These are phyloP conservation scores for Chaitophorus viminalis DNA, from an alignment of 2,888 invertebrate genomes.

Conservation along the genomic window DNA sequence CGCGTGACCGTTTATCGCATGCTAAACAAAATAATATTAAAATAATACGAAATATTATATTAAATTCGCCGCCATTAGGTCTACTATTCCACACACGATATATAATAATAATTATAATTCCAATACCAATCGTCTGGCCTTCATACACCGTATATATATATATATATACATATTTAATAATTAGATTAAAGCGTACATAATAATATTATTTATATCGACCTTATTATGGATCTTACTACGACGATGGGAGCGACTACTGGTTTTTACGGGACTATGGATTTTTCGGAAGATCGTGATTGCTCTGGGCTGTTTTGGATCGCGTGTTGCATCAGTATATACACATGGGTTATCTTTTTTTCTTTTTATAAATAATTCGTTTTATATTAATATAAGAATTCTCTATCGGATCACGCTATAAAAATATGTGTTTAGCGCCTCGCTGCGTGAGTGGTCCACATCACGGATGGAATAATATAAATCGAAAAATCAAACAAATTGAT, in stretches of 20 bases:
- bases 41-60: not conserved
- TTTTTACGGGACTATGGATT: constrained; percentile 46
- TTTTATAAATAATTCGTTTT: constrained; percentile 49
- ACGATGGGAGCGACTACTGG: constrained; percentile 59
- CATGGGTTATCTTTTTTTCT: not conserved
- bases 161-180: constrained; percentile 2
- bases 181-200: constrained; percentile 32
- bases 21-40: constrained; percentile 12
- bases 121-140: not conserved
- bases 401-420: constrained; percentile 38
- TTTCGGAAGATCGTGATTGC: constrained; percentile 53
- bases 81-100: not conserved
- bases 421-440: constrained; percentile 23
- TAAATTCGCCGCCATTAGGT: not conserved
- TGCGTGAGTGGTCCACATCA: not conserved
- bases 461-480: not conserved
- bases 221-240: constrained; percentile 18
- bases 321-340: constrained; percentile 19
- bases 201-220: constrained; percentile 40
- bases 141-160: not conserved
- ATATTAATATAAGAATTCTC: constrained; percentile 28
- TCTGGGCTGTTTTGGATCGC: constrained; percentile 47
- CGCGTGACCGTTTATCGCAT: not conserved
- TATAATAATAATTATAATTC: not conserved
- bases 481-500: too few relatives aligned